Base-by-base conservation (phyloP, 2,113 vertebrate species). In the Synchiropus splendidus region DNA sequence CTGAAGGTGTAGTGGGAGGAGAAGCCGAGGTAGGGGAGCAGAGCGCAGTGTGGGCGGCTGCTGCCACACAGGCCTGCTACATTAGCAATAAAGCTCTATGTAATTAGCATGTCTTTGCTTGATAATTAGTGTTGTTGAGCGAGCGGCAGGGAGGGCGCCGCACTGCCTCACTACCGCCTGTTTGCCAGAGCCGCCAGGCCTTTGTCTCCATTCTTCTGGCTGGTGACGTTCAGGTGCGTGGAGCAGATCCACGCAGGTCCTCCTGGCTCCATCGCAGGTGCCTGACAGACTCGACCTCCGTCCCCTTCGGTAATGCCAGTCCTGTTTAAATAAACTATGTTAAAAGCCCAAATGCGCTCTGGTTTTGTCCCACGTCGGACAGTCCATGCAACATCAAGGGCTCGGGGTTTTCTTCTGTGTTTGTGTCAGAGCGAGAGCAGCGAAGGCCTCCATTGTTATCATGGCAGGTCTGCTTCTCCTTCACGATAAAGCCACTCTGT, bases 31-130 rank as follows among this genome's bases (percentile, higher is more conserved):
- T 82, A 85, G 79, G 72, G 85, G 85, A 82, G 81, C 85, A 43
- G 48, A 70, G 80, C 66, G 52, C 71, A 75, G 51, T 42, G 72
- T 86, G 80, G 80, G 81, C 83, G 87, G 80, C 82, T 88, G 72
- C n/a, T n/a, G 81, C 85, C 79, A 77, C 79, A 4, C 79, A 75
- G 79, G 85, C 83, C 78, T 81, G 75, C 83, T 80, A 66, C 86
- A 88, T 88, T 91, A 87, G 84, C 83, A 87, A 87, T 88, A 88
- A 88, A 88, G 80, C 82, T 83, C 83, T 83, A 72, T 75, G 64
- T 88, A 91, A 92, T 90, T 89, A 87, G 86, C 82, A 67, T 88
- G 81, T 86, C 83, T 90, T 90, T 87, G 83, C 80, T 85, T 84
- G 82, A 84, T 92, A 90, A 88, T 92, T 91, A 92, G 83, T 75